phyloP scores from a whole-genome alignment of 2,113 vertebrate species.

The Zootoca vivipara region DNA sequence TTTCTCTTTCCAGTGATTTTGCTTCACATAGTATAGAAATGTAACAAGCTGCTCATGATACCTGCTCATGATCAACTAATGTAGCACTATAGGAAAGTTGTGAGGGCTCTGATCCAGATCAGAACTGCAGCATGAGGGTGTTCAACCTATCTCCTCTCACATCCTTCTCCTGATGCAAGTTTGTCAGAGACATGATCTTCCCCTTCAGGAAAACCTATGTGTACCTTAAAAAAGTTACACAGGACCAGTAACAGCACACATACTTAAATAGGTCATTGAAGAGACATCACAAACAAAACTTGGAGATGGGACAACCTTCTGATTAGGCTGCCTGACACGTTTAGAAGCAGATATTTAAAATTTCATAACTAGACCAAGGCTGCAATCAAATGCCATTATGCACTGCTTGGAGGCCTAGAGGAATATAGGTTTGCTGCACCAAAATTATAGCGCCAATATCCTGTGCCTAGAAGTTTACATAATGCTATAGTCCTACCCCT shows the following conservation, averaged over 20 bases:
- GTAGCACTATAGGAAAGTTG: neutral
- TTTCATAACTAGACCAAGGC: neutral
- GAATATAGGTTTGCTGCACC: neutral
- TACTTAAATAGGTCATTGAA: neutral
- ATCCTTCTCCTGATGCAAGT: neutral
- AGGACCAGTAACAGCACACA: neutral
- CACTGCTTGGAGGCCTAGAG: neutral
- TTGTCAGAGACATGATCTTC: neutral
- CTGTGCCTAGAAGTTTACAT: neutral
- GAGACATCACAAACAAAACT: neutral
- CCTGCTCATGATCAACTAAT: slow-evolving; percentile 19
- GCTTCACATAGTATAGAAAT: slow-evolving; percentile 37
- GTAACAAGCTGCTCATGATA: slow-evolving; percentile 48
- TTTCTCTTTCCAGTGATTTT: slow-evolving; percentile 50
- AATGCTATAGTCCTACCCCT: neutral
- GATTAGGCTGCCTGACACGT: neutral
- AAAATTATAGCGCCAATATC: neutral
- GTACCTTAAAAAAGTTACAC: neutral
- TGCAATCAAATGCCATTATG: neutral
- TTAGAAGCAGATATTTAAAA: neutral
- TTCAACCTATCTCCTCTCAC: neutral
- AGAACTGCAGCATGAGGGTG: neutral
- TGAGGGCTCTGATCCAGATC: neutral
- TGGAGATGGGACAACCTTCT: neutral
- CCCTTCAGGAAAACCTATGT: neutral